phyloP scores from a whole-genome alignment of 1,140 invertebrate genomes.

The Leptestheria dahalacensis region DNA sequence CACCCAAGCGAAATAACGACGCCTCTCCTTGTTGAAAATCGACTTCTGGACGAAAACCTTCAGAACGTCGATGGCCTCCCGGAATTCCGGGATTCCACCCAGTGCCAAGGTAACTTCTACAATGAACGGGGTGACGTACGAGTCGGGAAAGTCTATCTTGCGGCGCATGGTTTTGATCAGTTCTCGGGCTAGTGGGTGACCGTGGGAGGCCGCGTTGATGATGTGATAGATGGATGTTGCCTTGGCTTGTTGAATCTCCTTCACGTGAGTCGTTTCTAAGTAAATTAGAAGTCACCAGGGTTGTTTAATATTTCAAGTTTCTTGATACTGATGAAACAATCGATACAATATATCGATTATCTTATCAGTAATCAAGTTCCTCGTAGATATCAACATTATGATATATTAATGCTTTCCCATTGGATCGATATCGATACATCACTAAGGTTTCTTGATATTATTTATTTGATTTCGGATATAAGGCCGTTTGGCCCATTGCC shows the following conservation, averaged over 20 bases:
- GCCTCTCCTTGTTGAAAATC: background rate
- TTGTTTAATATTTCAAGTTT: background rate
- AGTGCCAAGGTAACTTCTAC: background rate
- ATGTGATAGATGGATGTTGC: constrained; percentile 9
- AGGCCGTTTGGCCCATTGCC: too few relatives aligned
- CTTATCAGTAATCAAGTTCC: too few relatives aligned
- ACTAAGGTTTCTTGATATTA: too few relatives aligned
- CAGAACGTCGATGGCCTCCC: background rate
- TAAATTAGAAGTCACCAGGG: background rate
- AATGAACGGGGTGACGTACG: background rate
- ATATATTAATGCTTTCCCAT: too few relatives aligned
- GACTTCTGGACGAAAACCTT: background rate
- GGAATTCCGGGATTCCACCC: background rate
- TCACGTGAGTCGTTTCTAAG: background rate
- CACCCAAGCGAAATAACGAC: background rate
- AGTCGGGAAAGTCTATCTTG: background rate
- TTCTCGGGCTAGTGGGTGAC: constrained; percentile 3
- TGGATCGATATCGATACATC: too few relatives aligned
- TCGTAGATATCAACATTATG: too few relatives aligned
- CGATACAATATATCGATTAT: background rate
- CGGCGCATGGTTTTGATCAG: background rate
- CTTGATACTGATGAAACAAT: too few relatives aligned
- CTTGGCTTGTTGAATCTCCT: constrained; percentile 4
- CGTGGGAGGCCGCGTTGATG: background rate
- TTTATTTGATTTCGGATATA: too few relatives aligned